Conservation (phyloP, 2,797 vertebrate genomes). For the Todus mexicanus region DNA sequence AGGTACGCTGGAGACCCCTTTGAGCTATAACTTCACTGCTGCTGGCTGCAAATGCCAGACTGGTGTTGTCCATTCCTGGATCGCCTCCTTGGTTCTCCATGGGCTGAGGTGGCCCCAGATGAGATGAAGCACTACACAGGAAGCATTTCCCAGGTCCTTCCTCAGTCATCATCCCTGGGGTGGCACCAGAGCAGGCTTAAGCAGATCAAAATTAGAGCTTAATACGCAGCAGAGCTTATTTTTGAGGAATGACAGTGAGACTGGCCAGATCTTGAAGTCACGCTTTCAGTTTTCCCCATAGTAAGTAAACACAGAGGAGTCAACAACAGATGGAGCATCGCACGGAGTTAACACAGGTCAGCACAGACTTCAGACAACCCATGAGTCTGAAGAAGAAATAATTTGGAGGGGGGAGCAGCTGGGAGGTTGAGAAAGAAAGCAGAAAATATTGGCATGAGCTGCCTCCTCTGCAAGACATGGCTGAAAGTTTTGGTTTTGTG, state of each 20-base stretch:
- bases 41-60: background rate
- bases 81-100: background rate
- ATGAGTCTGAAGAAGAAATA: background rate
- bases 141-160: background rate
- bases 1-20: background rate
- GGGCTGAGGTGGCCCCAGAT: background rate
- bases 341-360: slow-evolving; percentile 22
- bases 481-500: background rate
- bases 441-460: background rate
- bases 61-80: background rate
- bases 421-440: background rate
- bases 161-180: background rate
- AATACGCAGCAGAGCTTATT: background rate
- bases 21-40: background rate
- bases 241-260: slow-evolving; percentile 18
- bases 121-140: background rate
- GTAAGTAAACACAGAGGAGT: slow-evolving; percentile 43
- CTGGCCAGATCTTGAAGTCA: slow-evolving; percentile 22
- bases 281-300: background rate
- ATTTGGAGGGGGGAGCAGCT: background rate
- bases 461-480: background rate
- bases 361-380: slow-evolving; percentile 4
- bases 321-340: slow-evolving; percentile 60
- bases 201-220: background rate
- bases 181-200: background rate